Conservation (phyloP, 1,140 invertebrate genomes). For the Scaptodrosophila lebanonensis region DNA sequence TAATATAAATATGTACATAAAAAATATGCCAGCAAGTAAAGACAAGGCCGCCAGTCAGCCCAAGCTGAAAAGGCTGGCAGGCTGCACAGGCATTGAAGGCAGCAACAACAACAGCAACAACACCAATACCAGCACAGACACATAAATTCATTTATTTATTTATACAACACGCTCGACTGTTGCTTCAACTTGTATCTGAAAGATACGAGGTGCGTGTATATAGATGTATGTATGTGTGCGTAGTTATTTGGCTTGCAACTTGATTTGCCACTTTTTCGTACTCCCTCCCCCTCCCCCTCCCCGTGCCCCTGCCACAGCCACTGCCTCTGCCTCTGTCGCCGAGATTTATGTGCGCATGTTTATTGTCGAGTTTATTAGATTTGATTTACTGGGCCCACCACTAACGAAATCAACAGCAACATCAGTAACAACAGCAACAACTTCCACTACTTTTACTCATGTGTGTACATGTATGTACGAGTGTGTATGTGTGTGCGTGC, state of each 20-base stretch:
- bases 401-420: no score
- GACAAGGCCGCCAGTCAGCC: no score
- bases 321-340: slow-evolving; percentile 22
- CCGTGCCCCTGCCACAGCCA: no score
- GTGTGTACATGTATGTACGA: not conserved
- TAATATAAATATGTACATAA: slow-evolving; percentile 65
- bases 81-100: no score
- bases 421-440: no score
- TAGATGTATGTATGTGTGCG: slow-evolving; percentile 7
- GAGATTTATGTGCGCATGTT: slow-evolving; percentile 68
- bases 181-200: slow-evolving; percentile 33
- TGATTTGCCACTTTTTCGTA: slow-evolving; percentile 45
- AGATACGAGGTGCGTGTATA: slow-evolving; percentile 12
- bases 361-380: slow-evolving; percentile 74
- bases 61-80: no score
- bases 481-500: slow-evolving; percentile 5
- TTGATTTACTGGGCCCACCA: slow-evolving; percentile 65
- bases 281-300: no score
- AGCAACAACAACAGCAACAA: slow-evolving; percentile 3
- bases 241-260: slow-evolving; percentile 39
- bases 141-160: slow-evolving; percentile 70
- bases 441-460: slow-evolving; percentile 9
- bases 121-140: not conserved
- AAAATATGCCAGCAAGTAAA: slow-evolving; percentile 23
- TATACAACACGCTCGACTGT: slow-evolving; percentile 46